Base-by-base conservation (phyloP, 2,797 vertebrate genomes). In the Characodon lateralis region DNA sequence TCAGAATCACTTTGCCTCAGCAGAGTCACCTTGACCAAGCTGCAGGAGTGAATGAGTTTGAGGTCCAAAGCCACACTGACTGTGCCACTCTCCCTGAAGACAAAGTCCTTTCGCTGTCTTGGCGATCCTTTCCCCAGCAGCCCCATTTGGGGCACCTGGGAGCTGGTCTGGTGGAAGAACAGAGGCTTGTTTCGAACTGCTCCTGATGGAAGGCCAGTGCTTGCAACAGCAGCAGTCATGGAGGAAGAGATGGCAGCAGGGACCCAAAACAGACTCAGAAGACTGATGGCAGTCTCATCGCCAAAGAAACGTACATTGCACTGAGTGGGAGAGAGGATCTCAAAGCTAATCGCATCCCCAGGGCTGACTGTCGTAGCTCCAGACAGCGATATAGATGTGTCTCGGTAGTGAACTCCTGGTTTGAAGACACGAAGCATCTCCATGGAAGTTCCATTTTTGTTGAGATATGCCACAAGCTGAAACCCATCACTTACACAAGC, bases 41-140 rank as follows among this genome's bases (percentile, higher is more conserved):
- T 97, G 92, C 96, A 97, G 0, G 96, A 98, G 82, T 98, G 96
- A 82, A 98, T 98, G 72, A 98, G 93, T 89, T 96, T 97, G 77
- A 98, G 91, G 81, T 96, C 95, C 87, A 98, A 93, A 9, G 95
- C 94, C 73, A 97, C 41, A 5, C 91, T 96, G 74, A 94, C 96
- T 24, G 96, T 93, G 46, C 97, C 96, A 0, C 92, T 95, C 82
- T 96, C 95, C 48, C 91, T 91, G 89, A 99, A 98, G 78, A 96
- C 72, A 65, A 99, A 97, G 80, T 96, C 96, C 55, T 94, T 89
- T 16, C 94, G 85, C 82, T 92, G 90, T 85, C 95, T 93, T 0
- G 80, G 12, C 82, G 94, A 69, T 83, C 93, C 78, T 85, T 80
- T 93, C n/a, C 81, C 94, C n/a, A 93, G 70, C 41, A 98, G 91